Evolutionary conservation across 2,888 invertebrate genomes (phyloP), one percentile per base, ranked within the genome.

Genomic region (Pterostichus niger): DNA sequence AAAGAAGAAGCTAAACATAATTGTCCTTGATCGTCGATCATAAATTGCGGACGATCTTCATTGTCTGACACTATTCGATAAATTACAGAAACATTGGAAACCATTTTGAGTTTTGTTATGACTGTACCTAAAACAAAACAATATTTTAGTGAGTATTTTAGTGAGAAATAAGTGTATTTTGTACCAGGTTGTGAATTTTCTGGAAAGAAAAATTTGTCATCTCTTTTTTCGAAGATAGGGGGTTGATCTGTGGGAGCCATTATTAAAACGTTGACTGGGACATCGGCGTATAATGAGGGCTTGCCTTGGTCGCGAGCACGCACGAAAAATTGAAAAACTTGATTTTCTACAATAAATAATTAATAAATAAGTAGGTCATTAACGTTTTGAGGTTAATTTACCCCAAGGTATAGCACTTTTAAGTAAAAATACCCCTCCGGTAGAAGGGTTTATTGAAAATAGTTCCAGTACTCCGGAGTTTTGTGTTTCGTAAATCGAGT

Each of bases 321-420:
- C 77, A 98, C 95, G 91, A 98, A 97, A 89, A 98, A 95, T 90
- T 96, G 96, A 89, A 97, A 94, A 79, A 94, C 92, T 89, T 95
- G 94, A 84, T 95, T 95, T 88, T 94, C 95, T 95, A 87, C 68
- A 91, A 91, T 71, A 73, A 76, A 84, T 54, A 78, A 35, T 13
- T 35, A 40, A 13, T 6, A 64, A 64, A 35, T 13, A 15, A 71
- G 13, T 40, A 64, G n/a, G 13, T 35, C 11, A 11, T 40, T 15
- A 35, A 9, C 10, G 9, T 0, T 52, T 3, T 11, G 6, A 75
- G n/a, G 10, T 52, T 75, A 68, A 71, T 84, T 85, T 88, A 90
- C 90, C 89, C 86, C 86, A 93, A 31, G 91, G 89, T 13, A 92
- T 88, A 15, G 94, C 93, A 87, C 93, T 92, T 85, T 93, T 92